Evolutionary conservation across 2,113 vertebrate species (phyloP).

Genomic region (Cyprinodon brontotheroides): DNA sequence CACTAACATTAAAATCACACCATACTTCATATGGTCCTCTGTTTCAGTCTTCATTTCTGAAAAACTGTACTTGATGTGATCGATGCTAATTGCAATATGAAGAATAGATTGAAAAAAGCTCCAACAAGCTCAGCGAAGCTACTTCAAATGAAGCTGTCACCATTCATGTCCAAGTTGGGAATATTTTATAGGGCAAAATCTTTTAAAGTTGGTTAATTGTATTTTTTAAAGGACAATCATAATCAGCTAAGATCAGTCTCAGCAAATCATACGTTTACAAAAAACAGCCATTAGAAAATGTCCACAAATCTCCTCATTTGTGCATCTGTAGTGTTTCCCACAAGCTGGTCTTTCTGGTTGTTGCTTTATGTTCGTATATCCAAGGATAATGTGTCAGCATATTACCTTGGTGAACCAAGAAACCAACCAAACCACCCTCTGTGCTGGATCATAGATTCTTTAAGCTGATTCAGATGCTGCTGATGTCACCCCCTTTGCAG

Average conservation of each 20-base stretch:
- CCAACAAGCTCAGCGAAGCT: neutral
- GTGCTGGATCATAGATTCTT: constrained; percentile 42
- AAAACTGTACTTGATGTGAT: neutral
- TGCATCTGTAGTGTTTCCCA: neutral
- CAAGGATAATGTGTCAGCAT: constrained; percentile 23
- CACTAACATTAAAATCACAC: neutral
- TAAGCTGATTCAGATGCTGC: constrained; percentile 58
- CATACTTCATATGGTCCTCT: neutral
- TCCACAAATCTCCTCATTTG: neutral
- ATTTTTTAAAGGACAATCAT: neutral
- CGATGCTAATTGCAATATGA: no score
- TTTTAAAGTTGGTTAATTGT: neutral
- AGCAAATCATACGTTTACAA: neutral
- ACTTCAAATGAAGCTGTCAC: neutral
- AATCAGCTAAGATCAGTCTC: neutral
- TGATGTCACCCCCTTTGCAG: constrained; percentile 55
- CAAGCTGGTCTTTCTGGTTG: constrained; percentile 19
- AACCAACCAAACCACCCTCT: constrained; percentile 16
- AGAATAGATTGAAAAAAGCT: no score
- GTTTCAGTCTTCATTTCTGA: neutral
- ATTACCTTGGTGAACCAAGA: constrained; percentile 23
- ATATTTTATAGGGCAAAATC: no score
- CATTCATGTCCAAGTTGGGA: no score
- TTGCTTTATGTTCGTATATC: constrained; percentile 11
- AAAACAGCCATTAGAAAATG: neutral